phyloP scores from a whole-genome alignment of 1,140 invertebrate species.

The Riptortus pedestris region DNA sequence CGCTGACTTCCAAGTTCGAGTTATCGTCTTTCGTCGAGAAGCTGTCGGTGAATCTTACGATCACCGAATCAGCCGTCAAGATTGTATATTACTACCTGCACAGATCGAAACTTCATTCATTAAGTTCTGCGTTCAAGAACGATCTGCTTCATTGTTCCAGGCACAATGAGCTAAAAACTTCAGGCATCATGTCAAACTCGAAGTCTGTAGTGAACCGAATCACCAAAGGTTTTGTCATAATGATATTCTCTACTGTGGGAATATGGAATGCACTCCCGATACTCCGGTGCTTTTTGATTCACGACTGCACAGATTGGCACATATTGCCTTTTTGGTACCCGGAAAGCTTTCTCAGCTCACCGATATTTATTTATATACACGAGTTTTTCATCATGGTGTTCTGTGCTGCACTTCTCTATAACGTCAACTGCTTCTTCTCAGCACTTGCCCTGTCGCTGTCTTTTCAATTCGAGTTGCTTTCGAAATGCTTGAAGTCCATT shows the following conservation, averaged over 20 bases:
- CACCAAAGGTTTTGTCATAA: constrained; percentile 19
- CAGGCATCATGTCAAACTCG: background rate
- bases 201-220: background rate
- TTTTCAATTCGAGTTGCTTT: constrained; percentile 22
- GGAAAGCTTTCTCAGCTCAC: background rate
- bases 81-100: constrained; percentile 23
- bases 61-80: constrained; percentile 24
- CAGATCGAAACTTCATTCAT: background rate
- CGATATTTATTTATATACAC: constrained; percentile 19
- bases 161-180: background rate
- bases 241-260: constrained; percentile 27
- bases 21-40: constrained; percentile 25
- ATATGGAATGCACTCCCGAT: constrained; percentile 26
- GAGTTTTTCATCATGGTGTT: constrained; percentile 28
- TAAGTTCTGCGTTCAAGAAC: constrained; percentile 4
- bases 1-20: constrained; percentile 17
- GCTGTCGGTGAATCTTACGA: constrained; percentile 25
- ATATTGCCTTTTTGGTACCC: constrained; percentile 26
- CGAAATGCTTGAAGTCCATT: constrained; percentile 13
- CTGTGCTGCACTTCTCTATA: constrained; percentile 26
- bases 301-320: background rate
- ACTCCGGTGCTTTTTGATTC: constrained; percentile 11
- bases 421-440: constrained; percentile 27
- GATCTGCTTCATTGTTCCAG: constrained; percentile 16
- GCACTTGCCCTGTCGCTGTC: constrained; percentile 14